phyloP scores from a whole-genome alignment of 2,113 vertebrate species.

The Enhydra lutris region DNA sequence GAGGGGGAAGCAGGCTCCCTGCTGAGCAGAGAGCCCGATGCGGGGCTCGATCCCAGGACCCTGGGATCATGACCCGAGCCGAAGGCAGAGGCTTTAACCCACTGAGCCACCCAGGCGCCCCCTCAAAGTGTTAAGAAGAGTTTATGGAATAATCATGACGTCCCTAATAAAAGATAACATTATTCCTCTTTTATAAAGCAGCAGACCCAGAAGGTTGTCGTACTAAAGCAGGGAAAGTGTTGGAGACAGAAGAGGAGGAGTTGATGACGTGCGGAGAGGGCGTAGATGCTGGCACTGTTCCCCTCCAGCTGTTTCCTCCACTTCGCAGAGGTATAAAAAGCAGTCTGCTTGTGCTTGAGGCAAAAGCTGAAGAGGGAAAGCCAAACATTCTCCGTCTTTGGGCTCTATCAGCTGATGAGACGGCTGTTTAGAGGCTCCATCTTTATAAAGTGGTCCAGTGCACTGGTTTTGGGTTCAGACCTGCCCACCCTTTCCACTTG shows the following conservation, averaged over 20 bases:
- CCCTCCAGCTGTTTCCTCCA: neutral
- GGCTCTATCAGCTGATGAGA: neutral
- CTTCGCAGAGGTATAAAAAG: neutral
- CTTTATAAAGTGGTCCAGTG: neutral
- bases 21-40: too few species aligned
- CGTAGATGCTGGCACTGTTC: too few species aligned
- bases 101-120: too few species aligned
- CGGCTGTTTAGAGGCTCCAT: neutral
- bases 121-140: neutral
- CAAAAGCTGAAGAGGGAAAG: neutral
- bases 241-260: neutral
- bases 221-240: neutral
- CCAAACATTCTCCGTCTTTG: neutral
- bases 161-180: neutral
- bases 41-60: too few species aligned
- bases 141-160: neutral
- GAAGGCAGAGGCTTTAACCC: too few species aligned
- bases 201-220: neutral
- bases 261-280: neutral
- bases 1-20: too few species aligned
- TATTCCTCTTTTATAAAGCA: neutral
- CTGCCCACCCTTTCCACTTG: neutral
- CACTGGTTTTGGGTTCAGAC: neutral
- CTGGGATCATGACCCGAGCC: too few species aligned
- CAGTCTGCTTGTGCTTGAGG: neutral